Conservation (phyloP, 2,797 vertebrate genomes). For the Otolemur crassicaudatus region DNA sequence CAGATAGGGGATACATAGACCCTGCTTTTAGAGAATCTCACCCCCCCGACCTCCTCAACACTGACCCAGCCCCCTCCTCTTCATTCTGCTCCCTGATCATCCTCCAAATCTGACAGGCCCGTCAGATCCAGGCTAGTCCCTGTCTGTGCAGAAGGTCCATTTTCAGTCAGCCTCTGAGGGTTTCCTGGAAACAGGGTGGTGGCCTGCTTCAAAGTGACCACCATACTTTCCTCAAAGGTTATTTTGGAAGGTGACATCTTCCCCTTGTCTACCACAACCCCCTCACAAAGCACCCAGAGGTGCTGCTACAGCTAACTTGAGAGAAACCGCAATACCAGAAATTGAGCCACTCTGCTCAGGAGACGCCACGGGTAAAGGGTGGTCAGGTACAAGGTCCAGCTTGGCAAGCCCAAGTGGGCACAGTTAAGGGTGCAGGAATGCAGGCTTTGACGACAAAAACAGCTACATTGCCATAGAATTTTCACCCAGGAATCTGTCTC, state of each 20-base stretch:
- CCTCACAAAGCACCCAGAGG: not conserved
- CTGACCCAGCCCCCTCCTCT: not conserved
- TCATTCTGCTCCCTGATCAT: not conserved
- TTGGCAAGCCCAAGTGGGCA: not conserved
- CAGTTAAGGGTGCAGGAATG: not conserved
- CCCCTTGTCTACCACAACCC: not conserved
- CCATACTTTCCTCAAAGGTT: not conserved
- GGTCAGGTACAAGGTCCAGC: not conserved
- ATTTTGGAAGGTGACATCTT: slow-evolving; percentile 67
- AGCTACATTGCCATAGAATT: not conserved
- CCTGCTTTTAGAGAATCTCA: not conserved
- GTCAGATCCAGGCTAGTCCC: not conserved
- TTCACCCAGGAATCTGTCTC: not conserved
- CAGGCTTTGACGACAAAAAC: not conserved
- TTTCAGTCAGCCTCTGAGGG: not conserved
- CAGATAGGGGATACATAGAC: not conserved
- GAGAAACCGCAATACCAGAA: slow-evolving; percentile 42
- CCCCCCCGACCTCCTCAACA: not conserved
- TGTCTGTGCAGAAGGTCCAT: not conserved
- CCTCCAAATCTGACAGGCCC: not conserved
- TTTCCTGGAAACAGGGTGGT: slow-evolving; percentile 63
- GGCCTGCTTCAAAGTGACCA: slow-evolving; percentile 40
- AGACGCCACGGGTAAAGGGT: not conserved
- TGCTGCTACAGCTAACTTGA: not conserved
- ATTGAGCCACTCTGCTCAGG: not conserved